Evolutionary conservation across 1,140 invertebrate species (phyloP).

Genomic region (Bicyclus anynana): DNA sequence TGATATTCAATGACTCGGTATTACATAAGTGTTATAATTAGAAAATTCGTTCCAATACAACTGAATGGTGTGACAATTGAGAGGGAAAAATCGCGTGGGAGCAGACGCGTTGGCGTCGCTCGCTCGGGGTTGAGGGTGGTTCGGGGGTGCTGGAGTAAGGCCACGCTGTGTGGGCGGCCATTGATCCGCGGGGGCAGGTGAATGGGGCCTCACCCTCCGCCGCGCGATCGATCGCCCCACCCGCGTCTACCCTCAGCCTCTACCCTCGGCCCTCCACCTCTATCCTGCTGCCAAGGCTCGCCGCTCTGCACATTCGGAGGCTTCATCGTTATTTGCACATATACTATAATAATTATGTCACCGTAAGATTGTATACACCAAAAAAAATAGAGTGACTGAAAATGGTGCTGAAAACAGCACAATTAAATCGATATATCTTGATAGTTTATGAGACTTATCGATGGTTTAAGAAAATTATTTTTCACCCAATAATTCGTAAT

Average conservation of each 20-base stretch:
- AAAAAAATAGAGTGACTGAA: too few species aligned
- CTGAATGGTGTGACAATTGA: constrained; percentile 60
- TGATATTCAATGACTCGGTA: too few species aligned
- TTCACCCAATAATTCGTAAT: too few species aligned
- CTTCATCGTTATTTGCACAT: too few species aligned
- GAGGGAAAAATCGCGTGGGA: constrained; percentile 59
- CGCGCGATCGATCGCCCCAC: constrained; percentile 44
- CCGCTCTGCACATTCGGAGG: background rate
- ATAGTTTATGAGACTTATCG: too few species aligned
- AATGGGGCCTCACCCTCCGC: constrained; percentile 59
- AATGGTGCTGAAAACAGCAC: too few species aligned
- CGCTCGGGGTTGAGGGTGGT: constrained; percentile 20
- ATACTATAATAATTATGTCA: too few species aligned
- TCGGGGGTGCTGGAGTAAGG: constrained; percentile 38
- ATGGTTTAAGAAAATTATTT: too few species aligned
- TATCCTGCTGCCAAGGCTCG: background rate
- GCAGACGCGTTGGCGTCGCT: constrained; percentile 53
- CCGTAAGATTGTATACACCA: too few species aligned
- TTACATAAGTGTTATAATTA: background rate
- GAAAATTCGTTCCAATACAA: constrained; percentile 40
- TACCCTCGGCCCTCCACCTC: background rate
- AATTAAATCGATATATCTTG: too few species aligned
- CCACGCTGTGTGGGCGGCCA: constrained; percentile 60
- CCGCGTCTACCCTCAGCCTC: background rate
- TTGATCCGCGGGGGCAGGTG: constrained; percentile 69